These are phyloP conservation scores for Catamblyrhynchus diadema DNA, from an alignment of 2,797 vertebrate species.

Conservation along the genomic window DNA sequence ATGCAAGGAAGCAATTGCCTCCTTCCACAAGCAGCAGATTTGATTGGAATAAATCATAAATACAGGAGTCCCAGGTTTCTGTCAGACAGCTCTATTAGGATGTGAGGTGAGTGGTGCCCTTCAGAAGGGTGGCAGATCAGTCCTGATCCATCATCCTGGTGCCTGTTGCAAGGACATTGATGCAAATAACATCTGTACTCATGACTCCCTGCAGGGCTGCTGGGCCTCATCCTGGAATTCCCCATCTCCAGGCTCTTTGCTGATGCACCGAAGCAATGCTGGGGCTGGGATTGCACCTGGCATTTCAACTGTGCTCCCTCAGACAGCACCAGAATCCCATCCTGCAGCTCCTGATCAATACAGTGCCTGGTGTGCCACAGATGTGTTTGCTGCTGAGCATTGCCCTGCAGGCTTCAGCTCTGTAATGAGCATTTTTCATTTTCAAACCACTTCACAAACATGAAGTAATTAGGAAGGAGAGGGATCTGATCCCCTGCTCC, in stretches of 20 bases:
- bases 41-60: constrained; percentile 44
- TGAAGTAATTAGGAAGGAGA: constrained; percentile 28
- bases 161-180: constrained; percentile 33
- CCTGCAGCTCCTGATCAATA: constrained; percentile 41
- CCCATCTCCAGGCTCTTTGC: constrained; percentile 31
- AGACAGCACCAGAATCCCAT: constrained; percentile 1
- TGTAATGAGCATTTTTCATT: constrained; percentile 60
- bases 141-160: constrained; percentile 44
- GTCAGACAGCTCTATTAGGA: constrained; percentile 27
- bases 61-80: constrained; percentile 19
- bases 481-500: constrained; percentile 39
- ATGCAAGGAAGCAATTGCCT: neutral
- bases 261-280: neutral
- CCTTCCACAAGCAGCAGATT: constrained; percentile 21
- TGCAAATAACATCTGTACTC: constrained; percentile 59
- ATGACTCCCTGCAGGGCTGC: constrained; percentile 27
- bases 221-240: constrained; percentile 53
- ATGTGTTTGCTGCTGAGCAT: constrained; percentile 28
- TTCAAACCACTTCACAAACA: constrained; percentile 50
- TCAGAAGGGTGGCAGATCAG: constrained; percentile 27
- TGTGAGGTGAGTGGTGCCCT: constrained; percentile 38
- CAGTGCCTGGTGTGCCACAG: constrained; percentile 2
- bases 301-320: constrained; percentile 17
- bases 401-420: constrained; percentile 58
- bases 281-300: neutral